A percentile compares a stretch with the other conserved stretches of the same genome.
Conservation (phyloP, 2,888 invertebrate species). For the Pristionchus entomophagus region DNA sequence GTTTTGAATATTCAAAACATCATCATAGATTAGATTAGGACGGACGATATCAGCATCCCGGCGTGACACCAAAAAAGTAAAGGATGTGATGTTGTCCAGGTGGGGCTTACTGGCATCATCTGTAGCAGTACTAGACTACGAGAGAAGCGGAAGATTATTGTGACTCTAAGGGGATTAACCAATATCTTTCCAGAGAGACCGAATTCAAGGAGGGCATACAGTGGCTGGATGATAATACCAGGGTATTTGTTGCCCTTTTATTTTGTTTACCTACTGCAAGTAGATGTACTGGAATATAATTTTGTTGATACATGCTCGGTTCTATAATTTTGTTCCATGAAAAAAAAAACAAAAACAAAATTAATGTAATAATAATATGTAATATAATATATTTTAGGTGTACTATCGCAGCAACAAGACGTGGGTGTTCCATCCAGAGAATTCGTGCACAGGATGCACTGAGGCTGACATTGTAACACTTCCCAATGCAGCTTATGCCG, state of each 20-base stretch:
- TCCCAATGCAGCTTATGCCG: constrained; percentile 41
- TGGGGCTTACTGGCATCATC: not conserved
- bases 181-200: constrained; percentile 59
- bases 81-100: not conserved
- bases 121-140: constrained; percentile 18
- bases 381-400: constrained; percentile 3
- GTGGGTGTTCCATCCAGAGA: not conserved
- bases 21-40: not conserved
- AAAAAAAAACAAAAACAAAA: too few relatives aligned
- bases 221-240: constrained; percentile 58
- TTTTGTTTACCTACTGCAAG: too few relatives aligned
- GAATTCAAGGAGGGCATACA: constrained; percentile 65
- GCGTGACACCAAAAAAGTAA: not conserved
- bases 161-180: not conserved
- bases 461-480: constrained; percentile 5
- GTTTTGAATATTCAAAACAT: not conserved
- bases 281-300: too few relatives aligned
- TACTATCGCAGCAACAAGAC: constrained; percentile 48
- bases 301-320: too few relatives aligned
- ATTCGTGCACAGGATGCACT: constrained; percentile 16
- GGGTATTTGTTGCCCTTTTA: too few relatives aligned
- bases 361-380: too few relatives aligned
- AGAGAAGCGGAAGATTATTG: too few relatives aligned
- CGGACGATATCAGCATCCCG: not conserved
- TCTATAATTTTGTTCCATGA: too few relatives aligned